A percentile compares a stretch with the other conserved stretches of the same genome.
These are phyloP conservation scores for Elmis aenea DNA, from an alignment of 2,888 invertebrate genomes.

Conservation along the genomic window DNA sequence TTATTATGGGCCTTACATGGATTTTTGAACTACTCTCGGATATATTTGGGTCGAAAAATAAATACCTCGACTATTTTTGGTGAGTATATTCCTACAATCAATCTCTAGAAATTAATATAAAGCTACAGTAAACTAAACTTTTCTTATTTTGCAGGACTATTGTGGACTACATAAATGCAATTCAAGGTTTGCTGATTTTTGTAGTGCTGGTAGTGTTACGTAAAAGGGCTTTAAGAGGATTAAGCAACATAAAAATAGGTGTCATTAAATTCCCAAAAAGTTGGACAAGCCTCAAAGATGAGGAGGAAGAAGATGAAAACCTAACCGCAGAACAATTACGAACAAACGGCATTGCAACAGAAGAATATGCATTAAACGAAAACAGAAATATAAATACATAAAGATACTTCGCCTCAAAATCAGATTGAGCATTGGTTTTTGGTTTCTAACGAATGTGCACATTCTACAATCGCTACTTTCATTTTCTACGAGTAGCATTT, in stretches of 20 bases:
- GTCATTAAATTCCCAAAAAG: constrained; percentile 41
- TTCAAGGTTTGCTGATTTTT: constrained; percentile 47
- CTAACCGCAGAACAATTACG: no score
- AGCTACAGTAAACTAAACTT: not conserved
- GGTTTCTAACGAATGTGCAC: no score
- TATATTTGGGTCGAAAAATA: not conserved
- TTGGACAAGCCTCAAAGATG: constrained; percentile 41
- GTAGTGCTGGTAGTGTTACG: constrained; percentile 43
- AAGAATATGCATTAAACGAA: no score
- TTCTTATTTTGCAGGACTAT: constrained; percentile 36
- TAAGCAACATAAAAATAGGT: constrained; percentile 32
- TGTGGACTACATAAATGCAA: constrained; percentile 43
- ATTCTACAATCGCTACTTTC: no score
- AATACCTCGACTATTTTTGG: constrained; percentile 4
- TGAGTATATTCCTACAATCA: no score
- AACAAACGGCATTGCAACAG: no score
- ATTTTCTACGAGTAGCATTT: no score
- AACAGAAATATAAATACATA: no score
- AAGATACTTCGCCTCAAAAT: no score
- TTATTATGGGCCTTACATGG: constrained; percentile 7
- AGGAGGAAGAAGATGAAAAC: constrained; percentile 29
- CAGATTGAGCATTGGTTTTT: no score
- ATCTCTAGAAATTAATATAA: constrained; percentile 6
- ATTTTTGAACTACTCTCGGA: constrained; percentile 8
- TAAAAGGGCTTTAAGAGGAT: constrained; percentile 49